Percentiles rank a stretch among this genome's conserved stretches.
These are phyloP conservation scores for Mya arenaria DNA, from an alignment of 1,140 invertebrate species.

Conservation along the genomic window DNA sequence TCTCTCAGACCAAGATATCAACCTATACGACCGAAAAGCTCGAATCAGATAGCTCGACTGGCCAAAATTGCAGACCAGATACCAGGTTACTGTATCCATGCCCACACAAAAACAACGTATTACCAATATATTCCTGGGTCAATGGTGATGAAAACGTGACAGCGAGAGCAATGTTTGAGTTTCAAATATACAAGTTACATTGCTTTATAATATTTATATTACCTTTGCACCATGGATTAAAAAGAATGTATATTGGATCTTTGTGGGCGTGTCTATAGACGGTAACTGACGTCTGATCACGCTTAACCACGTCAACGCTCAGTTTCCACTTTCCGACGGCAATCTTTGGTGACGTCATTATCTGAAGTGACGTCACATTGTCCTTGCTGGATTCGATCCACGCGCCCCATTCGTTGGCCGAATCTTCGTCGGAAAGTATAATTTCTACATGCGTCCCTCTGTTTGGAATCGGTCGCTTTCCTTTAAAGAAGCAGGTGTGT, in stretches of 20 bases:
- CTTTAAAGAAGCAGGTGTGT: too few species aligned
- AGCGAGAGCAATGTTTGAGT: too few species aligned
- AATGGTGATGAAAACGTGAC: too few species aligned
- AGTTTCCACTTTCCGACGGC: conserved; percentile 93
- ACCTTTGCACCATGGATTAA: conserved; percentile 94
- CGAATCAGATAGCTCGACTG: too few species aligned
- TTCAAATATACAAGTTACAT: too few species aligned
- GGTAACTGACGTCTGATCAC: conserved; percentile 74
- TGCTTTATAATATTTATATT: too few species aligned
- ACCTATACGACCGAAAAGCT: too few species aligned
- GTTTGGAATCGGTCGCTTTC: neutral
- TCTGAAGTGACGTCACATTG: neutral
- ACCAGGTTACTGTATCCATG: too few species aligned
- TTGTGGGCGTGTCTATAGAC: conserved; percentile 86
- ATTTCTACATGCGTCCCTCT: conserved; percentile 28
- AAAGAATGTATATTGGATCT: conserved; percentile 87
- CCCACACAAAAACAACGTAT: too few species aligned
- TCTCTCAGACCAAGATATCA: too few species aligned
- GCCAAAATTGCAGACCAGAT: too few species aligned
- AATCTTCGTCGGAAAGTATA: conserved; percentile 15
- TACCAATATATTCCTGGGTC: too few species aligned
- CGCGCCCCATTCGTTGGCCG: conserved; percentile 14
- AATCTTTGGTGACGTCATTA: conserved; percentile 83
- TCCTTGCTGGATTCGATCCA: conserved; percentile 11
- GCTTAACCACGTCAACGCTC: conserved; percentile 91